A percentile compares a stretch with the other conserved stretches of the same genome.
These are phyloP conservation scores for Ophion ventricosus DNA, from an alignment of 2,888 invertebrate genomes.

Conservation along the genomic window DNA sequence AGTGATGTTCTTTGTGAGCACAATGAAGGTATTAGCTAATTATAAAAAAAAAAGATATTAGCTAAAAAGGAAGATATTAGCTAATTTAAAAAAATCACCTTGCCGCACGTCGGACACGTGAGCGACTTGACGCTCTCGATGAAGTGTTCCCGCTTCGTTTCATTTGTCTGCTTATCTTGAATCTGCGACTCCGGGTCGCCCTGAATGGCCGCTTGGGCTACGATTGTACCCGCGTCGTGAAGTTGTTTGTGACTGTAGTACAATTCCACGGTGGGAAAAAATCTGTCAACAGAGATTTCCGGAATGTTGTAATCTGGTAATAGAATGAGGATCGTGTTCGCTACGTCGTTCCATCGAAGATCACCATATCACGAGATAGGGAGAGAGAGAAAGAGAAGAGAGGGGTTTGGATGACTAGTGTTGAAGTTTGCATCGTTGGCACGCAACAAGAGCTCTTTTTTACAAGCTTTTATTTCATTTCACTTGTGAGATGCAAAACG, in stretches of 20 bases:
- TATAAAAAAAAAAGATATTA: no score
- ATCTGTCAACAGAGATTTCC: slow-evolving; percentile 67
- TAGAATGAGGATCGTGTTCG: background rate
- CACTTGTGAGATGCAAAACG: no score
- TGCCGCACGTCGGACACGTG: slow-evolving; percentile 78
- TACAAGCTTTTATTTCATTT: no score
- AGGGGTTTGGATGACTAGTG: background rate
- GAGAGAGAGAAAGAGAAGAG: background rate
- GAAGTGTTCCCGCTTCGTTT: slow-evolving; percentile 71
- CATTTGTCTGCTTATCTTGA: slow-evolving; percentile 63
- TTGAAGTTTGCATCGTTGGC: no score
- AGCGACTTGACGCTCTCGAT: slow-evolving; percentile 73
- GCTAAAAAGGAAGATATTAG: background rate
- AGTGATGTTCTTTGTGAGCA: background rate
- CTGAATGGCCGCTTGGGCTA: slow-evolving; percentile 39
- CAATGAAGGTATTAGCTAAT: background rate
- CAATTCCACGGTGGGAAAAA: slow-evolving; percentile 73
- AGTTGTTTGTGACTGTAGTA: slow-evolving; percentile 75
- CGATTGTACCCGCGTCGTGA: slow-evolving; percentile 68
- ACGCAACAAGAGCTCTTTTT: no score
- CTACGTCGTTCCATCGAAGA: background rate
- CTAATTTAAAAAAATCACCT: slow-evolving; percentile 67
- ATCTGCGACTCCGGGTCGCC: slow-evolving; percentile 43
- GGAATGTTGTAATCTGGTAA: background rate
- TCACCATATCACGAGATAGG: background rate